These are phyloP conservation scores for Pyrocoelia pectoralis DNA, from an alignment of 2,888 invertebrate genomes.

Conservation along the genomic window DNA sequence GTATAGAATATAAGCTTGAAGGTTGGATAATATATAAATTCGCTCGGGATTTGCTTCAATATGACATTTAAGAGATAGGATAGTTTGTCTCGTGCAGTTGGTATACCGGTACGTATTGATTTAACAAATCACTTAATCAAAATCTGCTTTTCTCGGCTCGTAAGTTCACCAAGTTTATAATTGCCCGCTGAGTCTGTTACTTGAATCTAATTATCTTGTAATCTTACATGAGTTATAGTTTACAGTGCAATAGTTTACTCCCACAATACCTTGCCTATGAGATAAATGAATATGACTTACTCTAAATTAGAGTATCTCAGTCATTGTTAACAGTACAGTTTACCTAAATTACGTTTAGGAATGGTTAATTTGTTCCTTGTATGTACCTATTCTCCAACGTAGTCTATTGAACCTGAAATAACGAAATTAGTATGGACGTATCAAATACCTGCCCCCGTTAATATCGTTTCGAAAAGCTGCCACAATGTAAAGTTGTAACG, in stretches of 20 bases:
- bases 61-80: conserved; percentile 33
- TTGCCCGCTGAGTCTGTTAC: conserved; percentile 44
- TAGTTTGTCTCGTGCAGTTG: conserved; percentile 10
- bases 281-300: too few species aligned
- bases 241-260: conserved; percentile 27
- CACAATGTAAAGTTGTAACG: too few species aligned
- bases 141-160: conserved; percentile 29
- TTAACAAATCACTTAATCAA: conserved; percentile 36
- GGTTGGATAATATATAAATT: conserved; percentile 31
- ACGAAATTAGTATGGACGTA: too few species aligned
- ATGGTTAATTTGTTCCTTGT: too few species aligned
- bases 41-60: conserved; percentile 30
- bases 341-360: too few species aligned
- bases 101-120: conserved; percentile 29
- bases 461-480: too few species aligned
- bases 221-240: conserved; percentile 42
- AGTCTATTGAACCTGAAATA: too few species aligned
- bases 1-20: conserved; percentile 22
- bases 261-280: conserved; percentile 26
- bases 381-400: too few species aligned
- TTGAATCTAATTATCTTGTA: conserved; percentile 43
- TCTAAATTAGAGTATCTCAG: too few species aligned
- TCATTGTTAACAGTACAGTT: too few species aligned
- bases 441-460: too few species aligned
- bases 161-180: conserved; percentile 35